Percentiles rank a stretch among this genome's conserved stretches.
Conservation (phyloP, 2,113 vertebrate species). For the Casuarius casuarius region DNA sequence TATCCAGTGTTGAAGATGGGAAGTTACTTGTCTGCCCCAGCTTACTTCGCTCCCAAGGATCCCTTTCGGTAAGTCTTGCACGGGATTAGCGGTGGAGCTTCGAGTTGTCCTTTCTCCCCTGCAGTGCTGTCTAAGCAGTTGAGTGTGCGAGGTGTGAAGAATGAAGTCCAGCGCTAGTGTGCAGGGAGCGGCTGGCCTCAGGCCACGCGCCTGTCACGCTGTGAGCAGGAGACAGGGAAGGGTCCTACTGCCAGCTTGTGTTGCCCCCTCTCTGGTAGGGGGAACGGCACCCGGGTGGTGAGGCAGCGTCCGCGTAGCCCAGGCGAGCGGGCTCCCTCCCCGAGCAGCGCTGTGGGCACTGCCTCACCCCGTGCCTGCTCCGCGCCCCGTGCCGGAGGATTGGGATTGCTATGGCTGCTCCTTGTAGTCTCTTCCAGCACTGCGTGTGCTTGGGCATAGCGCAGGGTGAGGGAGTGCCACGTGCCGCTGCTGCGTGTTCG, state of each 20-base stretch:
- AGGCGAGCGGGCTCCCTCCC: neutral
- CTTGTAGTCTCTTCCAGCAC: neutral
- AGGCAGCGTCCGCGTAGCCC: neutral
- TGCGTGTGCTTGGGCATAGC: neutral
- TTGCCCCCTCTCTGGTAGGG: neutral
- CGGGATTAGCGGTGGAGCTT: neutral
- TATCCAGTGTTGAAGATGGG: slow-evolving; percentile 78
- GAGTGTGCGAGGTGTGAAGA: neutral
- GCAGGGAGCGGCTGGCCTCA: accelerated
- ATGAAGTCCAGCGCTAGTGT: neutral
- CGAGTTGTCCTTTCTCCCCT: neutral
- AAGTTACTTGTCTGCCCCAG: slow-evolving; percentile 79
- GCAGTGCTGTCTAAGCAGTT: neutral
- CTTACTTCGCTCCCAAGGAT: slow-evolving; percentile 77
- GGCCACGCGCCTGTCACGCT: neutral
- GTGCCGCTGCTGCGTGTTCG: neutral
- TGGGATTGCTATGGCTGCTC: neutral
- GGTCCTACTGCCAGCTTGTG: neutral
- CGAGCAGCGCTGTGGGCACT: accelerated
- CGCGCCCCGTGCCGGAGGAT: neutral
- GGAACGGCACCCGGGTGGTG: neutral
- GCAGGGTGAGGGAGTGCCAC: neutral
- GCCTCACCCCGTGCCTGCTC: neutral
- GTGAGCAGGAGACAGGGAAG: neutral
- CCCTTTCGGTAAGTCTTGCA: slow-evolving; percentile 78